phyloP scores from a whole-genome alignment of 2,888 invertebrate genomes.

The Rhogogaster chlorosoma region DNA sequence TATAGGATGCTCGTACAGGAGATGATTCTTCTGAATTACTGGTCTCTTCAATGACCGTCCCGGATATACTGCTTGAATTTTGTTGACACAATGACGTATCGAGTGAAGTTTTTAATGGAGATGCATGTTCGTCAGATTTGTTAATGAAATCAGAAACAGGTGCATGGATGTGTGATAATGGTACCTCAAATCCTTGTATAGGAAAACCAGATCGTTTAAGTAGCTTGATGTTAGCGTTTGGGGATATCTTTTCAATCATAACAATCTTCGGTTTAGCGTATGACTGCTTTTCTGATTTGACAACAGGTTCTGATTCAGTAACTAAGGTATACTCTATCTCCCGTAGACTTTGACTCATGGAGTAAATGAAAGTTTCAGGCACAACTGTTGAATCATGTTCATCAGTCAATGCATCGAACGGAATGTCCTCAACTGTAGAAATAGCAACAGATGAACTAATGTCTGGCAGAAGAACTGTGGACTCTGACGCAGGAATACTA shows the following conservation, averaged over 20 bases:
- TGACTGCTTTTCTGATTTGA: background rate
- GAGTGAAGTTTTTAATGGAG: background rate
- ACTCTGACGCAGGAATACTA: background rate
- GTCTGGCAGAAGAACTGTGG: no score
- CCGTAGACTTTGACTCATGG: background rate
- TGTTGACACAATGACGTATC: background rate
- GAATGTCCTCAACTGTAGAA: background rate
- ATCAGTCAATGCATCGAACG: background rate
- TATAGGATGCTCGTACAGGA: background rate
- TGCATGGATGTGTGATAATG: background rate
- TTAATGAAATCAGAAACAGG: background rate
- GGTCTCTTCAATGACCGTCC: background rate
- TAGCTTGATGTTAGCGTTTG: background rate
- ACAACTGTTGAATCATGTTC: background rate
- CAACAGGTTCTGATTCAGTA: background rate
- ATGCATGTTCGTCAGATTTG: conserved; percentile 4
- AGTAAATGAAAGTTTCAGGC: background rate
- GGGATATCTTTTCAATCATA: background rate
- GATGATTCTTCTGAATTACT: background rate
- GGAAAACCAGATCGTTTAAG: background rate
- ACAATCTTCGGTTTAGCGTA: conserved; percentile 1
- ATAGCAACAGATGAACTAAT: no score
- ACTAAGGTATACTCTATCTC: background rate
- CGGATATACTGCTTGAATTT: background rate
- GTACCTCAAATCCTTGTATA: background rate